These are phyloP conservation scores for Empidonax alnorum DNA, from an alignment of 2,113 vertebrate species.

Conservation along the genomic window DNA sequence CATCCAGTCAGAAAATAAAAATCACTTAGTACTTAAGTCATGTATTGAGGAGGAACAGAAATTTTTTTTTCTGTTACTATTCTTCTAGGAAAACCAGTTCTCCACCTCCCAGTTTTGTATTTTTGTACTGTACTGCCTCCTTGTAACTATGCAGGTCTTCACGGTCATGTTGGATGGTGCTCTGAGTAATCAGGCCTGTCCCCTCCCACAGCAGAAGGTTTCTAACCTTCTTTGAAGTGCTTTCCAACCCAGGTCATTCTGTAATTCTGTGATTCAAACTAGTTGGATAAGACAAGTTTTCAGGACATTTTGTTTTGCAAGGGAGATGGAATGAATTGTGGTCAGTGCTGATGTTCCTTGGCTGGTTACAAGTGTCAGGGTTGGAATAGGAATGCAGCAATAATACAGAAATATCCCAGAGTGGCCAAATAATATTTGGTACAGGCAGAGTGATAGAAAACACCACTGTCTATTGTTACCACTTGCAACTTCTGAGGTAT, in stretches of 20 bases:
- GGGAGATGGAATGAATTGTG: not conserved
- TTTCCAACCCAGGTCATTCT: not conserved
- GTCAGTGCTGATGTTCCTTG: not conserved
- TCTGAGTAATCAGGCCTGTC: not conserved
- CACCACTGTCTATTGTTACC: not conserved
- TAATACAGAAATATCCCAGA: not conserved
- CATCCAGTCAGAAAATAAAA: not conserved
- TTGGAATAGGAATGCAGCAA: not conserved
- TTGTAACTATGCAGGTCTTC: conserved; percentile 34
- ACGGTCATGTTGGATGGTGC: not conserved
- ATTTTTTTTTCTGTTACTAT: conserved; percentile 41
- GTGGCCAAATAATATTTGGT: not conserved
- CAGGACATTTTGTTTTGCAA: conserved; percentile 20
- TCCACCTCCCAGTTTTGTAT: conserved; percentile 17
- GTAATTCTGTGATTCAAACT: not conserved
- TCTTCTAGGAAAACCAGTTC: not conserved
- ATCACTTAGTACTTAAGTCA: rapidly evolving
- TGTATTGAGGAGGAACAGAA: not conserved
- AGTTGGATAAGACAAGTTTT: conserved; percentile 28
- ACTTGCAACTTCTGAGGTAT: not conserved
- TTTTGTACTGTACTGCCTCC: conserved; percentile 1
- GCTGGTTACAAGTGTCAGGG: not conserved
- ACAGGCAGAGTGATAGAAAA: not conserved
- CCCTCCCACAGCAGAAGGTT: not conserved
- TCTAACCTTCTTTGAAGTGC: not conserved